These are phyloP conservation scores for Apomyelois bistriatella DNA, from an alignment of 2,888 invertebrate species.

Conservation along the genomic window DNA sequence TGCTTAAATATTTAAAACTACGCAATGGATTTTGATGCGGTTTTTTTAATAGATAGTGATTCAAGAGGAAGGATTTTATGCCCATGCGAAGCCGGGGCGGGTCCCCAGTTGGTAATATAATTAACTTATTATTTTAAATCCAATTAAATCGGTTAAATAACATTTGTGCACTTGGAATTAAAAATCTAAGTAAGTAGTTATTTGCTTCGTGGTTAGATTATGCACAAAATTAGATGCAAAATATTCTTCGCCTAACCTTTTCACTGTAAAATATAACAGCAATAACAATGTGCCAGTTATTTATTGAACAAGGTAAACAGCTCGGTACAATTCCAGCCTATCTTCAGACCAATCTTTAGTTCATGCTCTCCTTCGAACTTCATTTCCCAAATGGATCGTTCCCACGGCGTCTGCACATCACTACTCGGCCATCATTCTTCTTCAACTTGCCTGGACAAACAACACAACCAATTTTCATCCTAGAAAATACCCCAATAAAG, in stretches of 20 bases:
- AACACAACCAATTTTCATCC: slow-evolving; percentile 29
- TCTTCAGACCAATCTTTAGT: slow-evolving; percentile 53
- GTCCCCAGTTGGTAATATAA: too few relatives aligned
- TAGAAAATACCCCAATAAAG: slow-evolving; percentile 21
- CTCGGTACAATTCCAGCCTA: slow-evolving; percentile 35
- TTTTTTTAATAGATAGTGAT: too few relatives aligned
- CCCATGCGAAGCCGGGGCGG: too few relatives aligned
- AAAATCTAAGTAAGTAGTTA: background rate
- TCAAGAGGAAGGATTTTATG: too few relatives aligned
- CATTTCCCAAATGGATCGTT: slow-evolving; percentile 61
- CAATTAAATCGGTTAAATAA: too few relatives aligned
- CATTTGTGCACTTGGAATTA: background rate
- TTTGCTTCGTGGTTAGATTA: too few relatives aligned
- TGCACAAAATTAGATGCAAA: background rate
- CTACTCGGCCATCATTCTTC: slow-evolving; percentile 44
- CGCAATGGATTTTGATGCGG: too few relatives aligned
- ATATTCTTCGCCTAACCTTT: slow-evolving; percentile 1
- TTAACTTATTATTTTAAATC: too few relatives aligned
- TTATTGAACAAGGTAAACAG: slow-evolving; percentile 37
- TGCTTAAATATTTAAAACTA: too few relatives aligned
- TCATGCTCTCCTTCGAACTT: slow-evolving; percentile 52
- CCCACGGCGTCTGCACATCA: slow-evolving; percentile 69
- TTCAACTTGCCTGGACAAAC: slow-evolving; percentile 27
- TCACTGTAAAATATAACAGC: slow-evolving; percentile 9
- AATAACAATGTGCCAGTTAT: slow-evolving; percentile 19